Conservation (phyloP, 1,140 invertebrate genomes). For the Potamilus streckersoni region DNA sequence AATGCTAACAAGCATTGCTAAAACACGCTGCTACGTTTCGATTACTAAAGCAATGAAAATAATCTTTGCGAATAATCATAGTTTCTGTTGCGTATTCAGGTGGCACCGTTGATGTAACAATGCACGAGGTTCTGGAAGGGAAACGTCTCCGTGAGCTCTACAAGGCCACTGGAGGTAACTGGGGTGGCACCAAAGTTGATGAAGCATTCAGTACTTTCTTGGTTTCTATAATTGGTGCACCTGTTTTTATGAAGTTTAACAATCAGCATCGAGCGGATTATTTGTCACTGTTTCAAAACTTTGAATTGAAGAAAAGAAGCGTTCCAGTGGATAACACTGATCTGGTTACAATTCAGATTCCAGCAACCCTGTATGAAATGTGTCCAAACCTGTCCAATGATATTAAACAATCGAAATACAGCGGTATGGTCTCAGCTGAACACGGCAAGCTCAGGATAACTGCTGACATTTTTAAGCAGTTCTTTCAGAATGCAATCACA, state of each 20-base stretch:
- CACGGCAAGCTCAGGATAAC: conserved; percentile 9
- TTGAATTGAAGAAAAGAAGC: conserved; percentile 18
- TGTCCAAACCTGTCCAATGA: neutral
- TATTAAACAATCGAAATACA: neutral
- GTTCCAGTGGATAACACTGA: neutral
- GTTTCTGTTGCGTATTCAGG: neutral
- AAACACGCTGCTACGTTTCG: neutral
- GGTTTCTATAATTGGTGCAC: neutral
- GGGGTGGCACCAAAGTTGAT: conserved; percentile 11
- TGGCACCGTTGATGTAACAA: conserved; percentile 13
- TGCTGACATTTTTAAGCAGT: neutral
- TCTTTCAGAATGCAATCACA: neutral
- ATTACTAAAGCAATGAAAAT: neutral
- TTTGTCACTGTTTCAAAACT: conserved; percentile 3
- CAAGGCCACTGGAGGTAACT: conserved; percentile 9
- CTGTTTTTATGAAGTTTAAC: neutral
- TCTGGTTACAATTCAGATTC: conserved; percentile 8
- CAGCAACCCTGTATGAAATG: neutral
- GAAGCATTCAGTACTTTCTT: conserved; percentile 5
- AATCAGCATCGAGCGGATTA: conserved; percentile 1
- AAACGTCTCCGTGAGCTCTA: conserved; percentile 5
- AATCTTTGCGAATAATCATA: neutral
- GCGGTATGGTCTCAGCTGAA: neutral
- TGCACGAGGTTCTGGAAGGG: conserved; percentile 13
- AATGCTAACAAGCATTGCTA: neutral